A percentile compares a stretch with the other conserved stretches of the same genome.
These are phyloP conservation scores for Coenonympha arcania DNA, from an alignment of 2,888 invertebrate species.

Conservation along the genomic window DNA sequence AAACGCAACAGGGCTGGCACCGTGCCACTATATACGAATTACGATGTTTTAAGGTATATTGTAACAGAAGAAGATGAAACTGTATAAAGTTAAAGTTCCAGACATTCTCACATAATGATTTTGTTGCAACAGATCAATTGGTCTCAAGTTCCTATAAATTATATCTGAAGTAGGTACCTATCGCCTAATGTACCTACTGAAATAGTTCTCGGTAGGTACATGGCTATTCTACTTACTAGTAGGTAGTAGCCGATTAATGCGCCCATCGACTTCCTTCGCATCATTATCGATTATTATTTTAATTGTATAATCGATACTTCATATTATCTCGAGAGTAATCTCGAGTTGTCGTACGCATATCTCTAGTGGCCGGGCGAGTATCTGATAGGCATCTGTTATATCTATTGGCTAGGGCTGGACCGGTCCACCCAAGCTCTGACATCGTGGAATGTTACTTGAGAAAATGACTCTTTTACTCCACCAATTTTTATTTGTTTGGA, in stretches of 20 bases:
- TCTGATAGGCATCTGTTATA: neutral
- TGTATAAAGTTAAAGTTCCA: no score
- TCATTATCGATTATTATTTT: neutral
- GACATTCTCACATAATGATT: no score
- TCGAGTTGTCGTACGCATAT: neutral
- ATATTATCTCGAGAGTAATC: constrained; percentile 1
- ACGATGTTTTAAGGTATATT: neutral
- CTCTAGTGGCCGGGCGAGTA: neutral
- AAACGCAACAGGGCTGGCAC: neutral
- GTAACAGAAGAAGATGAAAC: neutral
- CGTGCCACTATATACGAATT: neutral
- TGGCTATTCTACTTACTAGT: no score
- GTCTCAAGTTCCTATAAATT: no score
- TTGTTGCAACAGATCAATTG: no score
- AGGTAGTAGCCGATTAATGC: no score
- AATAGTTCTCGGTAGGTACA: no score
- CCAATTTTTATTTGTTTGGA: no score
- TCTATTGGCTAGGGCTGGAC: neutral
- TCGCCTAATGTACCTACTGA: no score
- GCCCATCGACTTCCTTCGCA: neutral
- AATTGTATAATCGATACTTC: neutral
- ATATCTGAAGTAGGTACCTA: no score
- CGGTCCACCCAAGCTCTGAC: neutral
- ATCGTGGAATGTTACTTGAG: no score
- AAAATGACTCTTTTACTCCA: no score